Conservation (phyloP, 2,113 vertebrate species). For the Poeciliopsis occidentalis region DNA sequence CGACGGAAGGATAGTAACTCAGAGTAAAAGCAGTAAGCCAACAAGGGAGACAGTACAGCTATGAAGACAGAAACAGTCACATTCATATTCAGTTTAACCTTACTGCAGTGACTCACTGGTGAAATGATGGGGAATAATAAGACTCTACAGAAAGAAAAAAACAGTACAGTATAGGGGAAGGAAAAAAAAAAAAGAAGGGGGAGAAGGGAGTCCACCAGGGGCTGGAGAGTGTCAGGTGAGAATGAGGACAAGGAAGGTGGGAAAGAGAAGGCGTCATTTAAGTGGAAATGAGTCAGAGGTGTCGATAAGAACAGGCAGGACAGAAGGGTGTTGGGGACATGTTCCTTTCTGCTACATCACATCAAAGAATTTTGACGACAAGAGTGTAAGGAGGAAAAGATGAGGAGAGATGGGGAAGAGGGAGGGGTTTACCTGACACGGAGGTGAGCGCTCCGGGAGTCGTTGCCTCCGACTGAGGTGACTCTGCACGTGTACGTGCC, state of each 20-base stretch:
- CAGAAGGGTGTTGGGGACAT: conserved; percentile 10
- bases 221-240: conserved; percentile 46
- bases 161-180: background rate
- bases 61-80: conserved; percentile 48
- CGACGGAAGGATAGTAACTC: conserved; percentile 36
- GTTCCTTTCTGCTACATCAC: conserved; percentile 19
- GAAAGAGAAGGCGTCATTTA: conserved; percentile 36
- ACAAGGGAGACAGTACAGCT: conserved; percentile 28
- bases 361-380: conserved; percentile 1
- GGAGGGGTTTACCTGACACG: conserved; percentile 85
- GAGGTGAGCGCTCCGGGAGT: conserved; percentile 91
- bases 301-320: conserved; percentile 37
- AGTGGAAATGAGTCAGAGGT: conserved; percentile 62
- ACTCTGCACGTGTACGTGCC: conserved; percentile 95
- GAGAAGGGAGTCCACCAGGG: conserved; percentile 9
- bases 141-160: conserved; percentile 18
- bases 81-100: conserved; percentile 43
- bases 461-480: conserved; percentile 91
- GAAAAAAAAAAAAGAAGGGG: background rate
- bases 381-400: background rate
- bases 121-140: background rate
- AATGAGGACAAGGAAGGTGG: conserved; percentile 62
- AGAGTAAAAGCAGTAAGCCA: conserved; percentile 17
- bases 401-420: background rate
- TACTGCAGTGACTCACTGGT: background rate